Evolutionary conservation across 2,113 vertebrate species (phyloP).

Genomic region (Silurus meridionalis): DNA sequence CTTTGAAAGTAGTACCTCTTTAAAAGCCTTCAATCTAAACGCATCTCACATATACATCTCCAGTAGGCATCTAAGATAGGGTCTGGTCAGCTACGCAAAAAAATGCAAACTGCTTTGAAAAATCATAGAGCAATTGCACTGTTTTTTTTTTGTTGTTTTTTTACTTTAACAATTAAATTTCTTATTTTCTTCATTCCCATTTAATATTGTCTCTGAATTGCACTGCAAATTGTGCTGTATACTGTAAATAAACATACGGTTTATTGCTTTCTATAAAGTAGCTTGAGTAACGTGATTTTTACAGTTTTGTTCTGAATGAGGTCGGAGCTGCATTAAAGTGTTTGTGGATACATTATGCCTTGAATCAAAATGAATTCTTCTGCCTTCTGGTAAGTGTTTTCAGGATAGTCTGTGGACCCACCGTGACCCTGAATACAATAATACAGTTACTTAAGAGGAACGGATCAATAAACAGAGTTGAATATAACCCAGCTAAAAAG

Average conservation of each 20-base stretch:
- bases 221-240: neutral
- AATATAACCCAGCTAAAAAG: neutral
- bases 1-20: neutral
- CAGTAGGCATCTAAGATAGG: neutral
- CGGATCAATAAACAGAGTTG: neutral
- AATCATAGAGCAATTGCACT: neutral
- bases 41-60: neutral
- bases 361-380: neutral
- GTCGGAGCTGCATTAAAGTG: neutral
- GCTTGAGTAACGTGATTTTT: neutral
- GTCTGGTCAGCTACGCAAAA: too few relatives aligned
- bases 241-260: neutral
- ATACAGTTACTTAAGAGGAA: neutral
- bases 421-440: neutral
- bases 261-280: neutral
- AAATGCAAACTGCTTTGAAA: neutral
- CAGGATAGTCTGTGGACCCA: neutral
- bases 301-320: neutral
- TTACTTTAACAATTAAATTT: neutral
- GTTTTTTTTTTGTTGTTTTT: neutral
- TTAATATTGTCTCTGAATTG: neutral
- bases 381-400: neutral
- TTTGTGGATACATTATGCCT: neutral
- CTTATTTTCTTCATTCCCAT: neutral
- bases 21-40: neutral